A percentile compares a stretch with the other conserved stretches of the same genome.
Evolutionary conservation across 30 jellyfish, hydroid and myxozoan species (phyloP).

Genomic region (Rhopilema esculentum): DNA sequence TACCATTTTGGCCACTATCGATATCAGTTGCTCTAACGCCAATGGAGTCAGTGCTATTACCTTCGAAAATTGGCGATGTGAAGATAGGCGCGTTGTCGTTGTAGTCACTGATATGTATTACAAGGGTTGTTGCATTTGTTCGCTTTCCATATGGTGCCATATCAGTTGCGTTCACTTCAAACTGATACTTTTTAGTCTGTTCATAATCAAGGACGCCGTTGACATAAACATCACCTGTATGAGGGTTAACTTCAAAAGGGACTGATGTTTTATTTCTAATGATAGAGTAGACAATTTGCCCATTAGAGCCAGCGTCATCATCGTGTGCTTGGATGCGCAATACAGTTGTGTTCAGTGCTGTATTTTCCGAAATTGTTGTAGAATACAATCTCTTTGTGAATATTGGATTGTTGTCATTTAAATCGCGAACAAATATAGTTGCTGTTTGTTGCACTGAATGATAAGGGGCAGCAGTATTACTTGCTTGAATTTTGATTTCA

Average conservation of each 20-base stretch:
- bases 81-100: slow-evolving; percentile 95
- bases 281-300: slow-evolving; percentile 68
- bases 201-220: slow-evolving; percentile 85
- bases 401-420: slow-evolving; percentile 83
- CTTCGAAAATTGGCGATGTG: slow-evolving; percentile 73
- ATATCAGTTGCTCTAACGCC: slow-evolving; percentile 83
- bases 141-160: slow-evolving; percentile 64
- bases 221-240: slow-evolving; percentile 70
- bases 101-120: slow-evolving; percentile 67
- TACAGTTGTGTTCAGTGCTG: slow-evolving; percentile 68
- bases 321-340: slow-evolving; percentile 78
- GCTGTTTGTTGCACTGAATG: slow-evolving; percentile 79
- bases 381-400: slow-evolving; percentile 64
- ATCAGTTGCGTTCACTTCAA: slow-evolving; percentile 88
- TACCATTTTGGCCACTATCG: slow-evolving; percentile 74
- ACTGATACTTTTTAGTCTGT: slow-evolving; percentile 41
- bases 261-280: slow-evolving; percentile 42
- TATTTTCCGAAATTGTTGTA: slow-evolving; percentile 69
- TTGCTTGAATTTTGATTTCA: slow-evolving; percentile 68
- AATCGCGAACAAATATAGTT: slow-evolving; percentile 77
- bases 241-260: slow-evolving; percentile 73
- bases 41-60: slow-evolving; percentile 58
- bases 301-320: slow-evolving; percentile 83
- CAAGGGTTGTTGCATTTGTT: slow-evolving; percentile 38
- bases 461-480: slow-evolving; percentile 82